Percentiles rank a stretch among this genome's conserved stretches.
Evolutionary conservation across 2,888 invertebrate species (phyloP).

Genomic region (Adineta ricciae): DNA sequence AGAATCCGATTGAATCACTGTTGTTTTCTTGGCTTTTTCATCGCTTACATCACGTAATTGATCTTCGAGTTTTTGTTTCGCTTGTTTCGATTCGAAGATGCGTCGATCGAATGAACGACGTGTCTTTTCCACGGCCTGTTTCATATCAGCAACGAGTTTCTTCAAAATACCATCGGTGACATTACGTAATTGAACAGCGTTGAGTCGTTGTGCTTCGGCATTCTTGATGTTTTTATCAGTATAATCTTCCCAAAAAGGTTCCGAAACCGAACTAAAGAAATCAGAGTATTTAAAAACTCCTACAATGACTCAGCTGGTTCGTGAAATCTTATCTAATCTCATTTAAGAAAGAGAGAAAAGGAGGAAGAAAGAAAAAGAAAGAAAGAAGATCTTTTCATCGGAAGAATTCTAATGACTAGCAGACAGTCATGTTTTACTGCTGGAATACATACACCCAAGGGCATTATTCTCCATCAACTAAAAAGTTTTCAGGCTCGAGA

Average conservation of each 20-base stretch:
- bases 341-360: background rate
- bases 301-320: background rate
- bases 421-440: background rate
- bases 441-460: background rate
- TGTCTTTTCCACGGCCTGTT: constrained; percentile 64
- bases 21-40: background rate
- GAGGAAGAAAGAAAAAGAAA: background rate
- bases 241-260: constrained; percentile 49
- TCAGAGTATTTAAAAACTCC: too few species aligned
- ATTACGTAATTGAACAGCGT: constrained; percentile 57
- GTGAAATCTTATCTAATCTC: constrained; percentile 11
- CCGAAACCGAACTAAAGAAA: constrained; percentile 44
- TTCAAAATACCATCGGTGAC: constrained; percentile 70
- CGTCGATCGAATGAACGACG: constrained; percentile 67
- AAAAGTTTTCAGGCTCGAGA: background rate
- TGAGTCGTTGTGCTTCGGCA: constrained; percentile 45
- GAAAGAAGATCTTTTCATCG: background rate
- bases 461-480: background rate
- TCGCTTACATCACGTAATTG: constrained; percentile 65
- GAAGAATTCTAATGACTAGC: background rate
- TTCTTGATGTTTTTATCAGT: constrained; percentile 47
- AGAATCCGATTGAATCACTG: background rate
- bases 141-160: constrained; percentile 70
- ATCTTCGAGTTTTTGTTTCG: constrained; percentile 69
- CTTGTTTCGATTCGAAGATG: constrained; percentile 66